Conservation (phyloP, 2,113 vertebrate genomes). For the Lophotis ruficrista region DNA sequence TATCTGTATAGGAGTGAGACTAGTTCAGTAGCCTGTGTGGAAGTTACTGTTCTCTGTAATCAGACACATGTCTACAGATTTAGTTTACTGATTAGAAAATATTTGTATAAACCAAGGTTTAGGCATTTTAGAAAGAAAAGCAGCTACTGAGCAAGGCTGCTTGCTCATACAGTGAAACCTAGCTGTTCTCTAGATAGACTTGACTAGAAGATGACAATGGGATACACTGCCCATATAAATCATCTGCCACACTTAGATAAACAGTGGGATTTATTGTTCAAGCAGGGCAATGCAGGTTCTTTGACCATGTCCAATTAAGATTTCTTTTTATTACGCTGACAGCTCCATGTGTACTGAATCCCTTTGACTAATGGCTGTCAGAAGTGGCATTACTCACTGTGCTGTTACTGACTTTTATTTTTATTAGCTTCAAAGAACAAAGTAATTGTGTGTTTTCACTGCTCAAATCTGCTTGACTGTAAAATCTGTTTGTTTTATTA, state of each 20-base stretch:
- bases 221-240: not conserved
- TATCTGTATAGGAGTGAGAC: not conserved
- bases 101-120: not conserved
- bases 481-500: not conserved
- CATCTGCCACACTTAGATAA: not conserved
- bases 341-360: not conserved
- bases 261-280: constrained; percentile 43
- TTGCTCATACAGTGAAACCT: not conserved
- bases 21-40: fast-evolving
- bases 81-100: constrained; percentile 13
- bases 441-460: not conserved
- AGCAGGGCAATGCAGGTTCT: not conserved
- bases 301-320: not conserved
- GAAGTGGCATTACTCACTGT: not conserved
- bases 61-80: not conserved
- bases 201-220: not conserved
- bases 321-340: not conserved
- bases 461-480: not conserved
- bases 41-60: not conserved
- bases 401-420: not conserved
- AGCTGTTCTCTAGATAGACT: not conserved
- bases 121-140: not conserved
- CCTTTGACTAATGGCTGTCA: not conserved
- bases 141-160: not conserved
- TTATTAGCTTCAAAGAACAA: not conserved